Evolutionary conservation across 1,140 invertebrate genomes (phyloP), one percentile per base, ranked within the genome.

Genomic region (Scaptomyza montana): DNA sequence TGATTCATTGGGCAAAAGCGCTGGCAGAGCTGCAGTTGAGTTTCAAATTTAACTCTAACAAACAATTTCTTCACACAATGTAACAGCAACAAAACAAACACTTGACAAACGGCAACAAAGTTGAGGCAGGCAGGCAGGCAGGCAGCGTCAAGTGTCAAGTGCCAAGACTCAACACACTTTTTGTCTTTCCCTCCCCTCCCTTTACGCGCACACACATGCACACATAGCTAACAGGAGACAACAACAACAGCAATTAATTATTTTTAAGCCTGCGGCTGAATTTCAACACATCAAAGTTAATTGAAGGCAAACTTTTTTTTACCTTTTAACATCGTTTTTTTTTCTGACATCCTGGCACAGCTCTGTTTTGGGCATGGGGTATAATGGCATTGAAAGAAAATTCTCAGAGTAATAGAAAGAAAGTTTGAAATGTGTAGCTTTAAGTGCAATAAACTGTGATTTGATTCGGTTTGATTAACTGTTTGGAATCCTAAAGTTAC

Each of bases 181-280:
- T 16, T 43, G 33, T 30, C 6, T 30, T 33, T 33, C 2, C 21
- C 21, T 25, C 21, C 47, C 12, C 28, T 28, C 13, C 25, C 7
- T n/a, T 39, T 13, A 51, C 6, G 10, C 21, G 0, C 45, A 60
- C 21, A 50, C 9, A 43, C 36, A 43, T 21, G 46, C 19, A 50
- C 25, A 50, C 25, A 62, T 28, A 39, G 16, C 21, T 46, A 8
- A 46, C 39, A 5, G 12, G 4, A n/a, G 12, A 43, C 39, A 3
- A 33, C 9, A 49, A 67, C 64, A 78, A 89, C 78, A 59, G 56
- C 56, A 79, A 87, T 87, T 87, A 82, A 87, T 87, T 87, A 89
- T 87, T 87, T 87, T 80, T 60, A 70, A 78, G 75, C 75, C 75
- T 75, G 75, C 72, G 75, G 75, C 75, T 70, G 62, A 78, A 78